Percentiles rank a stretch among this genome's conserved stretches.
phyloP scores from a whole-genome alignment of 2,113 vertebrate genomes.

The Ceuthmochares aereus region DNA sequence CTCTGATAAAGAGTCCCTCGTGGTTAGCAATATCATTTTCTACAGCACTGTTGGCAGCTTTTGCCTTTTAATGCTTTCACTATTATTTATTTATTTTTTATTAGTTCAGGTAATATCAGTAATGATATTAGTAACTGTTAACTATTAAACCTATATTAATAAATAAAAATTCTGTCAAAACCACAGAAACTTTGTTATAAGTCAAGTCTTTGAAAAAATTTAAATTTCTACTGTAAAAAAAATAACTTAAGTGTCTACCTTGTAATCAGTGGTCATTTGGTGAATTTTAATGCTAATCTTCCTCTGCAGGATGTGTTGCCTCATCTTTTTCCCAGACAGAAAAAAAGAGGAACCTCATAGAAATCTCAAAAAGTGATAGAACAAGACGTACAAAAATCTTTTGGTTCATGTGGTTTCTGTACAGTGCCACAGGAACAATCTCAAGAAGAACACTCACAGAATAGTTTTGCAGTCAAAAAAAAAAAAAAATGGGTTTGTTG shows the following conservation, averaged over 20 bases:
- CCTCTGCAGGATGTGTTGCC: neutral
- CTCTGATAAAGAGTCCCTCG: too few species aligned
- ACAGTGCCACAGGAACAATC: neutral
- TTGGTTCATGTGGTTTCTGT: neutral
- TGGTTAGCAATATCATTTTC: neutral
- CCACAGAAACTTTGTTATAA: rapidly evolving
- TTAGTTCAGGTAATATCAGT: neutral
- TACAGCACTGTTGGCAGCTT: neutral
- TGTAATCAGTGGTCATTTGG: neutral
- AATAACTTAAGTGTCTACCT: neutral
- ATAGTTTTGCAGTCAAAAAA: neutral
- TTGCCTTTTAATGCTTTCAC: neutral
- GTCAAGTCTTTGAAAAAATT: neutral
- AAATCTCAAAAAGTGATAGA: neutral
- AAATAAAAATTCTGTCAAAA: neutral
- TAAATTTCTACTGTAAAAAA: neutral
- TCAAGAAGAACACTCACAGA: neutral
- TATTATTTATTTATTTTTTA: neutral
- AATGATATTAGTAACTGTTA: neutral
- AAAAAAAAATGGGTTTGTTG: neutral
- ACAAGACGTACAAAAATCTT: neutral
- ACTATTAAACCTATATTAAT: neutral
- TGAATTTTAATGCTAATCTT: neutral
- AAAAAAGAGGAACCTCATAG: neutral
- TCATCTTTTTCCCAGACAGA: neutral